Base-by-base conservation (phyloP, 2,797 vertebrate species). In the Glyptemys insculpta region DNA sequence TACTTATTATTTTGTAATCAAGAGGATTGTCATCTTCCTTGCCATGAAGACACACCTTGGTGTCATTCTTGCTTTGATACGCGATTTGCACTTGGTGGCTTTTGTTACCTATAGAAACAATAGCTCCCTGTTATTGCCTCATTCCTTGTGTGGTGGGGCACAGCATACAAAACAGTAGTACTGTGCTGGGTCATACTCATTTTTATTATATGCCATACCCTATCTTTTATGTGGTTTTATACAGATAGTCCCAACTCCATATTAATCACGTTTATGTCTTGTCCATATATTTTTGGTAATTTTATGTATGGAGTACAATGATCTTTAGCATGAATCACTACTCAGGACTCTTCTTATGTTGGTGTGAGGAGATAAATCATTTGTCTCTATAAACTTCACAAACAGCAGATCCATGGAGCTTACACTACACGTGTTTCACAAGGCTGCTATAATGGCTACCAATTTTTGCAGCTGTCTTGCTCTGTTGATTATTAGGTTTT, bases 351-450 rank as follows among this genome's bases (percentile, higher is more conserved):
- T 4, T 2, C 53, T 54, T 0, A 0, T 15, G 10, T 54, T 86
- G 9, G 2, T n/a, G 21, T 82, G n/a, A 87, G 21, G 57, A 89
- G 86, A 65, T 21, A 12, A 72, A 27, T 21, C n/a, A 65, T 5
- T 52, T 5, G 8, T 27, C 3, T 29, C 6, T 3, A 27, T n/a
- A 65, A 47, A 15, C 34, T 41, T 85, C 34, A 14, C 2, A 78
- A 2, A 5, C 78, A 34, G 16, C 11, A 5, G 49, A 83, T 88
- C 7, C 5, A 1, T 27, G 37, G 82, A 50, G 21, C 0, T 0
- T 16, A 6, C 2, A 1, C 6, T 23, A 4, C 12, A 21, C 18
- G 5, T 52, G 12, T 15, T 56, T 92, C 18, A 62, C 12, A 44
- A 5, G 37, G 29, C 54, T 54, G 27, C 54, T 78, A 0, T 37